Evolutionary conservation across 2,888 invertebrate genomes (phyloP), one percentile per base, ranked within the genome.

Genomic region (Pediacus dermestoides): DNA sequence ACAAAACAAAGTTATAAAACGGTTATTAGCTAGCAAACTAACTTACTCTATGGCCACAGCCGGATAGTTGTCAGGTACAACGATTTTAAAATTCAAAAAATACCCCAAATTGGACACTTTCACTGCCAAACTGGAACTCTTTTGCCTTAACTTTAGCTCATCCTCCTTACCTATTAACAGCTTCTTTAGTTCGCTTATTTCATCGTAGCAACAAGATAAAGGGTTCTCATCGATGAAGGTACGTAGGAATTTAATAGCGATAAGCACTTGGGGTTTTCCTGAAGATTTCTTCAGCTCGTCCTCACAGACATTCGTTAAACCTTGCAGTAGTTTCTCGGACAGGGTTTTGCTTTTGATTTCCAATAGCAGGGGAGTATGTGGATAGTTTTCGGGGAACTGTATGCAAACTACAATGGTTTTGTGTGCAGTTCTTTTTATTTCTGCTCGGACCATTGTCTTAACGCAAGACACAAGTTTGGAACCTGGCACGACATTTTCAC

Each of bases 281-380:
- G 78, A 40, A 37, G 71, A 61, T 49, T 74, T 75, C 59, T 77
- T 74, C 32, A 74, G 65, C 64, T 81, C 77, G 57, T 74, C 71
- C 57, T 83, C 79, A 66, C 80, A 75, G 50, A 81, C 64, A 61
- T 73, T 72, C 1, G 78, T 75, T 25, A 86, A 61, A 36, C 77
- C 76, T 37, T 76, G 71, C 4, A 84, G 66, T 37, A 85, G 68
- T 57, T 77, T 81, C 1, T 76, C 73, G 0, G 81, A 77, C 12
- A 85, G 65, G 1, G 77, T 78, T 66, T 81, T 82, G 55, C 83
- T 83, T 60, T 82, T 85, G 4, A 85, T 64, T 63, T 86, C 84
- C 8, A 83, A 66, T 14, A 85, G 65, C 11, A 85, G 58, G 1
- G 75, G 68, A 1, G 68, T 62, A 6, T 68, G 56, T 0, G 85